Evolutionary conservation across 2,797 vertebrate species (phyloP).

Genomic region (Muscicapa comitata): DNA sequence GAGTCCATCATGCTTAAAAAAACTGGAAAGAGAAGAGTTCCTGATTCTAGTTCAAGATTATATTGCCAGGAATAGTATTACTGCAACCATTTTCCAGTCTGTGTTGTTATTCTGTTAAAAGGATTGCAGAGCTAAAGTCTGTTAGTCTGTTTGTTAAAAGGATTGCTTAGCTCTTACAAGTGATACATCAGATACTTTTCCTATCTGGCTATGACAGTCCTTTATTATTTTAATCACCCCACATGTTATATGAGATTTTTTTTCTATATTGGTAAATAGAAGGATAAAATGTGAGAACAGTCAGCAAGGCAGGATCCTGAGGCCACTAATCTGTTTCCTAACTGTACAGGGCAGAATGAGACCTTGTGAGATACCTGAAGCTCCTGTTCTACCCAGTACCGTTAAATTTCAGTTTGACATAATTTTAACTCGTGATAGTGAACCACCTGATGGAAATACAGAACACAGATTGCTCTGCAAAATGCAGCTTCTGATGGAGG

Average conservation of each 20-base stretch:
- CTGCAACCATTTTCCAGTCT: neutral
- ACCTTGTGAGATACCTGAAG: neutral
- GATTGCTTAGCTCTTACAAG: neutral
- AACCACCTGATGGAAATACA: neutral
- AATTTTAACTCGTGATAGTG: neutral
- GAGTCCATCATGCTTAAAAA: neutral
- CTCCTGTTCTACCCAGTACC: neutral
- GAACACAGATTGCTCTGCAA: neutral
- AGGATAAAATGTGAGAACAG: neutral
- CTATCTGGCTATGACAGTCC: neutral
- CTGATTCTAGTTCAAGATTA: neutral
- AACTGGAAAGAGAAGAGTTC: neutral
- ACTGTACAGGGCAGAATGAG: fast-evolving
- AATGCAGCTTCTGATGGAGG: neutral
- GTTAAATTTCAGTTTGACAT: neutral
- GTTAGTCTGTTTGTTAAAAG: neutral
- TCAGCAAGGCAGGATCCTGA: neutral
- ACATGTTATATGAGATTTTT: neutral
- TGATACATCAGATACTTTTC: neutral
- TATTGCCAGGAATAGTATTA: neutral
- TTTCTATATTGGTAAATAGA: too few relatives aligned
- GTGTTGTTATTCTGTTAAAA: neutral
- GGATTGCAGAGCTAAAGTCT: too few relatives aligned
- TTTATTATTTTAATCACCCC: neutral
- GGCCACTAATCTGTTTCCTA: neutral